A percentile compares a stretch with the other conserved stretches of the same genome.
Evolutionary conservation across 1,140 invertebrate species (phyloP).

Genomic region (Proales similis): DNA sequence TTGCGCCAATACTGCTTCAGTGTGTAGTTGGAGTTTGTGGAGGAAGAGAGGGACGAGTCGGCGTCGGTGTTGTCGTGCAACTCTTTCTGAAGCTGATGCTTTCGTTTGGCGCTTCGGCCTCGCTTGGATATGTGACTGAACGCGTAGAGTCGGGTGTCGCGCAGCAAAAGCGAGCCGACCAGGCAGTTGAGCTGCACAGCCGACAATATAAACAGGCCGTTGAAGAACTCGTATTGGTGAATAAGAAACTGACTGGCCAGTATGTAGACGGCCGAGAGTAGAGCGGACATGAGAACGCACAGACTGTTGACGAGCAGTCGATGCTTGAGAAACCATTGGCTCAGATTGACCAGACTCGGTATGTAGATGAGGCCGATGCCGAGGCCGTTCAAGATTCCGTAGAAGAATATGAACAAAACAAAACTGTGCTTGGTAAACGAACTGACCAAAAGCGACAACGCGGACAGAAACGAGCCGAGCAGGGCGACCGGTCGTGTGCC

Average conservation of each 20-base stretch:
- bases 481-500: neutral
- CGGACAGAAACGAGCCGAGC: neutral
- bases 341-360: conserved; percentile 2
- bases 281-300: neutral
- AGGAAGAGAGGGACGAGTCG: conserved; percentile 16
- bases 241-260: conserved; percentile 6
- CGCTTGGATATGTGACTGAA: neutral
- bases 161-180: conserved; percentile 1
- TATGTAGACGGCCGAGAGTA: conserved; percentile 4
- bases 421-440: conserved; percentile 13
- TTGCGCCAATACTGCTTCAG: conserved; percentile 34
- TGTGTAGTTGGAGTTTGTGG: conserved; percentile 9
- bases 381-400: conserved; percentile 16
- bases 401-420: conserved; percentile 18
- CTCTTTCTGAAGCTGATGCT: neutral
- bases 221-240: neutral
- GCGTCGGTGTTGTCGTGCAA: neutral
- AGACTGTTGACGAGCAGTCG: conserved; percentile 7
- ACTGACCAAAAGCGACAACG: conserved; percentile 10
- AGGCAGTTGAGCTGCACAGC: conserved; percentile 11
- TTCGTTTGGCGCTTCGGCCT: neutral
- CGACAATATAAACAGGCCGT: conserved; percentile 6
- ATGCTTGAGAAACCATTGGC: conserved; percentile 35
- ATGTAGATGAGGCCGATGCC: conserved; percentile 25
- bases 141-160: neutral